Conservation (phyloP, 2,797 vertebrate species). For the Antrozous pallidus region DNA sequence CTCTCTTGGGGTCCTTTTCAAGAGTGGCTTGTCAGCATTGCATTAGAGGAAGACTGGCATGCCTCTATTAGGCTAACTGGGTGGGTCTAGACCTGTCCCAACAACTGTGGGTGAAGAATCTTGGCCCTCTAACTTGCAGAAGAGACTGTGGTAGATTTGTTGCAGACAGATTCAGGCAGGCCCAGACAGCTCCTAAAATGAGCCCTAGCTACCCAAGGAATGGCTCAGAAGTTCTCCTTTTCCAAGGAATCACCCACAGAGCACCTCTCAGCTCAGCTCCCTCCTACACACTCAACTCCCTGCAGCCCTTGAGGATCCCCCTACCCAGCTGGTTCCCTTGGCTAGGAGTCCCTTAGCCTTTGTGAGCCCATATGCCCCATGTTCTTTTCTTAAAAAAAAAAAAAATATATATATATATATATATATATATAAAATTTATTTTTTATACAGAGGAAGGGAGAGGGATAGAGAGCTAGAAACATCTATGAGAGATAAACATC, state of each 20-base stretch:
- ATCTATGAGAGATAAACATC: too few relatives aligned
- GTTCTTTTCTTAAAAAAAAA: too few relatives aligned
- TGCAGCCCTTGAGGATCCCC: not conserved
- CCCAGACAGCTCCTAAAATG: not conserved
- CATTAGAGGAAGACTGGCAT: not conserved
- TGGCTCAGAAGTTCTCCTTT: not conserved
- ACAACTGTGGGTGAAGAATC: not conserved
- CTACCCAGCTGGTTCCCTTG: not conserved
- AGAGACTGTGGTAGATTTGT: not conserved
- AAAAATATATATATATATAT: too few relatives aligned
- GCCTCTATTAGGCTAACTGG: not conserved
- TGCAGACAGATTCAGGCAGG: not conserved
- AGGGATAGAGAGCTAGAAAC: too few relatives aligned
- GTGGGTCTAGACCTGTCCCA: not conserved
- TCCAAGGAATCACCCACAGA: not conserved
- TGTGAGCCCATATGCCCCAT: not conserved
- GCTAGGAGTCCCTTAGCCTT: not conserved
- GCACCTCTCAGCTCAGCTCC: not conserved
- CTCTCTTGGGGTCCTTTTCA: not conserved
- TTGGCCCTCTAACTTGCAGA: not conserved
- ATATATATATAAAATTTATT: too few relatives aligned
- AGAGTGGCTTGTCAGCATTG: not conserved
- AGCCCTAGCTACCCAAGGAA: not conserved
- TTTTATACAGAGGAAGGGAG: too few relatives aligned
- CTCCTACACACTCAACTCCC: not conserved